These are phyloP conservation scores for Pagrus major DNA, from an alignment of 2,113 vertebrate genomes.

Conservation along the genomic window DNA sequence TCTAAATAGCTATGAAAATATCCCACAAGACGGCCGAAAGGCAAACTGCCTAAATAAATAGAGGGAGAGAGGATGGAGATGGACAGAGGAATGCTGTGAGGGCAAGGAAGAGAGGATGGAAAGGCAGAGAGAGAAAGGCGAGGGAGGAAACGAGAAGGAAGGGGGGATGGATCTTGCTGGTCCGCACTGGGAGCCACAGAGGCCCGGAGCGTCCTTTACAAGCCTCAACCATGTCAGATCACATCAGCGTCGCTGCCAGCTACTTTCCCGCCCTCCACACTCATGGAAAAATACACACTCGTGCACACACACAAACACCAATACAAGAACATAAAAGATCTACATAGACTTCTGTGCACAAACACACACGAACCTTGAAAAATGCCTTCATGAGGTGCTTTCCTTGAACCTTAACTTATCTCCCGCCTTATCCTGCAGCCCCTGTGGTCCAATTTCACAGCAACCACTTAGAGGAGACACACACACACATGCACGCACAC, in stretches of 20 bases:
- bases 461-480: slow-evolving; percentile 36
- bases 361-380: slow-evolving; percentile 35
- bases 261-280: slow-evolving; percentile 42
- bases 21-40: slow-evolving; percentile 22
- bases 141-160: neutral
- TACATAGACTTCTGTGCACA: neutral
- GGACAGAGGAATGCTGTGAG: slow-evolving; percentile 33
- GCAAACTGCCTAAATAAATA: slow-evolving; percentile 28
- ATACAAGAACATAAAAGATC: slow-evolving; percentile 8
- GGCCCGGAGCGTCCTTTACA: slow-evolving; percentile 69
- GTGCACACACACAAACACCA: slow-evolving; percentile 17
- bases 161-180: slow-evolving; percentile 26
- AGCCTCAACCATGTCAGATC: slow-evolving; percentile 76
- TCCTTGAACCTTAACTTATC: slow-evolving; percentile 40
- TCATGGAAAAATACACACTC: slow-evolving; percentile 23
- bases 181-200: slow-evolving; percentile 49
- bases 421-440: slow-evolving; percentile 15
- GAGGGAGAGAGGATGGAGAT: slow-evolving; percentile 8
- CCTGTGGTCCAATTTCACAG: slow-evolving; percentile 53
- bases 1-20: slow-evolving; percentile 47
- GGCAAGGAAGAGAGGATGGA: neutral
- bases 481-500: slow-evolving; percentile 19
- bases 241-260: slow-evolving; percentile 73
- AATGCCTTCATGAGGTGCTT: slow-evolving; percentile 39
- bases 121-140: neutral